Base-by-base conservation (phyloP, 2,797 vertebrate genomes). In the Psittacula derbiana region DNA sequence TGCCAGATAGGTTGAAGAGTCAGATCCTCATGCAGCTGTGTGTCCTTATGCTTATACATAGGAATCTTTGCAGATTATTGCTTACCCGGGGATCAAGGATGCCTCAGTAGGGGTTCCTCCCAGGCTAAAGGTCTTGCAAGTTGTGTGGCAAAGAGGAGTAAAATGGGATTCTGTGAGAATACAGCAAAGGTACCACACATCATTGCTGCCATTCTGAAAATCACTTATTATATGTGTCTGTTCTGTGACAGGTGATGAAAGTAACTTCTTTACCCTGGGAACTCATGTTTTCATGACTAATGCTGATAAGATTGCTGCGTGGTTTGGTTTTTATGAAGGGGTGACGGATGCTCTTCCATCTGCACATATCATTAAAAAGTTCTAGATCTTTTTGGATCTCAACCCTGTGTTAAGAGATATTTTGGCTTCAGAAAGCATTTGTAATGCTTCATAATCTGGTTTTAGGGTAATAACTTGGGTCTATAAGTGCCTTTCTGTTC, bases 21-120 rank as follows among this genome's bases (percentile, higher is more conserved):
- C 53, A 55, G 66, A 19, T 62, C 16, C 25, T 81, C 0, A 0
- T 36, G 43, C 25, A 30, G 53, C 27, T 72, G 12, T 17, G 9
- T 84, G 15, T 65, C 20, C 23, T 53, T 38, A 30, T 27, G 33
- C 40, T 80, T 70, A 49, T 44, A 38, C 12, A 11, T 6, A 24
- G 17, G 50, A 33, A 31, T 61, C 36, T 19, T 25, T 40, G 50
- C 27, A 64, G 30, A 5, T 57, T 1, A 0, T 52, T 46, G 21
- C 44, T 65, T 40, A 23, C 3, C n/a, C 19, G 7, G 15, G 30
- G 61, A n/a, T 80, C 53, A 33, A 72, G 38, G 31, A 25, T 74
- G 17, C 15, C 24, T 30, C 17, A 10, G 0, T 31, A 53, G 52
- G 0, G 0, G 15, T 43, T 14, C 5, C 13, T 83, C 36, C 62